Base-by-base conservation (phyloP, 1,140 invertebrate genomes). In the Pseudobourletiella spinata region DNA sequence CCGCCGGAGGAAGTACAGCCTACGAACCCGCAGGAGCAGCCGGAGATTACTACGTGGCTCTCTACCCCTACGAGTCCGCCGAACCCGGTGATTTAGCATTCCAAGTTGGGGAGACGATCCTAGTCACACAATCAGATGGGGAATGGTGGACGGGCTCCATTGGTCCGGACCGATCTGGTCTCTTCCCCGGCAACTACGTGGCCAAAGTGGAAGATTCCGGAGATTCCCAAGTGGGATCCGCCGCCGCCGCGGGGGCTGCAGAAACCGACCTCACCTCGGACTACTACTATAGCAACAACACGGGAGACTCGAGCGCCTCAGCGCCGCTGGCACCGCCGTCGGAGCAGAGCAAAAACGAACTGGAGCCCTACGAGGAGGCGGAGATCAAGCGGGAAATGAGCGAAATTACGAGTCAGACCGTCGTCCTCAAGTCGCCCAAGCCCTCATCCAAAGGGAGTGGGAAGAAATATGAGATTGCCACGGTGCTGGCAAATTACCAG, bases 101-200 rank as follows among this genome's bases (percentile, higher is more conserved):
- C 74, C 85, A 88, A 69, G 87, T 86, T 58, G 93, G 93, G 1
- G 95, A 98, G 75, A 80, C 88, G 59, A 88, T 99, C 57, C 78
- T 84, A 63, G 91, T 96, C 1, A 82, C 83, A 3, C 86, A 93
- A 67, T 86, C 89, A 66, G 91, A 96, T 66, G 94, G 92, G 4
- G 94, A 98, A 73, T 98, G 95, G 95, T 98, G 95, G 95, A 96
- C 93, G 11, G 96, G 96, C 35, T 83, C 82, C 52, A 85, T 95
- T 68, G 89, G 84, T 42, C 24, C 59, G 2, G 84, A 84, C 39
- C 84, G 84, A 64, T 83, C 80, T 15, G 96, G 96, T 22, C 94
- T 98, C 64, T 99, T 99, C 76, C 96, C 96, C 0, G 90, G 87
- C 1, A 95, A 94, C 80, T 94, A 93, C 76, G 90, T 94, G 20